These are phyloP conservation scores for Cephus sareptanus DNA, from an alignment of 2,888 invertebrate genomes.

Conservation along the genomic window DNA sequence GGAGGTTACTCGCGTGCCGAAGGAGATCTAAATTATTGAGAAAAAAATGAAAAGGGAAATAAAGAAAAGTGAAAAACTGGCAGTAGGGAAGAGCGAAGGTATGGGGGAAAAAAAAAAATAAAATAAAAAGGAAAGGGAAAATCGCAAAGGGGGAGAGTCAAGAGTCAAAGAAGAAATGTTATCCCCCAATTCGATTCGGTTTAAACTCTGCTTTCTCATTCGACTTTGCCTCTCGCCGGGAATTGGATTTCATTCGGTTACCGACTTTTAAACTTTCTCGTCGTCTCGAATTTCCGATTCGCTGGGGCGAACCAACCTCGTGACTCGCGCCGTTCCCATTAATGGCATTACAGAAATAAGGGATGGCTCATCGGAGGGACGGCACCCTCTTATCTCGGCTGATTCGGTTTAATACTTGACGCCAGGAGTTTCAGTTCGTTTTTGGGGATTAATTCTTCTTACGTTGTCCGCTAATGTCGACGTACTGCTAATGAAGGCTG, in stretches of 20 bases:
- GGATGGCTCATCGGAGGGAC: neutral
- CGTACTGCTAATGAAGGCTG: slow-evolving; percentile 12
- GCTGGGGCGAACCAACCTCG: neutral
- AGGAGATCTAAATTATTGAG: neutral
- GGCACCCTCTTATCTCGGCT: neutral
- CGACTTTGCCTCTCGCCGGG: neutral
- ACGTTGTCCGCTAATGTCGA: slow-evolving; percentile 10
- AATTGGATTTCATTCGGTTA: neutral
- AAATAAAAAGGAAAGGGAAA: neutral
- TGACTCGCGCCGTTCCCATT: neutral
- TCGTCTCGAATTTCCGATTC: slow-evolving; percentile 1
- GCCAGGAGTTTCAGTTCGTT: neutral
- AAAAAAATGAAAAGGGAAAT: neutral
- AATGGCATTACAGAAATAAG: neutral
- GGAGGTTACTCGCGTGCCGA: neutral
- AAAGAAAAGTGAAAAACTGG: neutral
- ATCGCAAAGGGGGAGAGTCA: neutral
- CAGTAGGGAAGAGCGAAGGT: neutral
- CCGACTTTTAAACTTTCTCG: neutral
- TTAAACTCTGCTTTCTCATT: neutral
- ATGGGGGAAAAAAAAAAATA: neutral
- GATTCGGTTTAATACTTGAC: neutral
- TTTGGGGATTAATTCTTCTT: slow-evolving; percentile 10
- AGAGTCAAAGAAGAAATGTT: neutral
- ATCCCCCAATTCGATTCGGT: neutral